Evolutionary conservation across 2,888 invertebrate genomes (phyloP).

Genomic region (Andrena chrysosceles): DNA sequence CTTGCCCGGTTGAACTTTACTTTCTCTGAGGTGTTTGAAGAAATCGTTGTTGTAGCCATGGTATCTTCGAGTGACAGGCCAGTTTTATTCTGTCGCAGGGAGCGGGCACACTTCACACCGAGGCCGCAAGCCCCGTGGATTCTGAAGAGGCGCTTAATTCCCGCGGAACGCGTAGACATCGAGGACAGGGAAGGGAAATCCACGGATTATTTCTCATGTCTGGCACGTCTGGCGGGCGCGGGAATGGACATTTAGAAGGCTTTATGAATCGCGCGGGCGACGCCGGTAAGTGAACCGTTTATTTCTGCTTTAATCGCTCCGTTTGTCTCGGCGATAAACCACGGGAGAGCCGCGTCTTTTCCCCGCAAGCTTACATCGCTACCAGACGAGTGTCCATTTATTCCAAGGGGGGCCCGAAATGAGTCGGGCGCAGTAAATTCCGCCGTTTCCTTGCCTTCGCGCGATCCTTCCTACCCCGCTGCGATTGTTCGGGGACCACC

Average conservation of each 20-base stretch:
- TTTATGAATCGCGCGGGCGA: conserved; percentile 58
- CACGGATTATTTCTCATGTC: conserved; percentile 44
- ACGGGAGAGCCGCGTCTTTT: conserved; percentile 46
- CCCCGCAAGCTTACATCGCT: conserved; percentile 54
- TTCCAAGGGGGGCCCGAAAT: conserved; percentile 53
- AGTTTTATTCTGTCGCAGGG: conserved; percentile 24
- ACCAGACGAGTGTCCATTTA: conserved; percentile 68
- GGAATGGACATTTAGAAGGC: conserved; percentile 51
- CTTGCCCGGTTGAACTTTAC: too few species aligned
- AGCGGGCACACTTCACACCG: background rate
- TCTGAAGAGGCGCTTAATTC: conserved; percentile 41
- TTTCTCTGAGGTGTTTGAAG: too few species aligned
- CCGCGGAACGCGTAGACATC: background rate
- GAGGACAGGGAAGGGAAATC: conserved; percentile 22
- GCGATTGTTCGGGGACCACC: conserved; percentile 32
- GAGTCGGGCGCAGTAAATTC: conserved; percentile 62
- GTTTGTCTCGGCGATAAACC: conserved; percentile 67
- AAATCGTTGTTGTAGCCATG: too few species aligned
- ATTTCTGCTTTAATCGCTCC: conserved; percentile 68
- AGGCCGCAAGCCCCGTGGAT: conserved; percentile 10
- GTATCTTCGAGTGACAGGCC: conserved; percentile 3
- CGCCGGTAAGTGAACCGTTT: conserved; percentile 66
- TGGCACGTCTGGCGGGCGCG: conserved; percentile 27
- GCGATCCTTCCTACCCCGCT: conserved; percentile 23
- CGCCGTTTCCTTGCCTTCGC: conserved; percentile 17